Base-by-base conservation (phyloP, 2,888 invertebrate species). In the Apeira syringaria region DNA sequence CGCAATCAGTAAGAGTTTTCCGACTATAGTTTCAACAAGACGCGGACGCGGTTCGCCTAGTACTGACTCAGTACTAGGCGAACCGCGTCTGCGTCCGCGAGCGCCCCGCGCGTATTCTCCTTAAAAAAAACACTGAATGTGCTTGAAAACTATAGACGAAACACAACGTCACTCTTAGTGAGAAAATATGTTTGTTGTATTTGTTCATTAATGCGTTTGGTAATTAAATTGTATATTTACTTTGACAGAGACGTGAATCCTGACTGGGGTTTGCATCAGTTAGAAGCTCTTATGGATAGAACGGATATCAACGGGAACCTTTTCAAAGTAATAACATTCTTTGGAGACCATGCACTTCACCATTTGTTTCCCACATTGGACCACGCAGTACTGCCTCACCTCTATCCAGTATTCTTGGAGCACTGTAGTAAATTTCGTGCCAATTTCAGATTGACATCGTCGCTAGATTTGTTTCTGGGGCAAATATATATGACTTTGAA, bases 361-460 rank as follows among this genome's bases (percentile, higher is more conserved):
- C 96, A 96, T 74, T 75, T 96, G 53, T 93, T 96, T 57, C 96
- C 96, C 0, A 94, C 95, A 0, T 68, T 96, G 6, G 95, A 96
- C 70, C 95, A 96, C 62, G 92, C 91, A 0, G 79, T 93, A 10
- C 77, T 96, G 8, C 91, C 91, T 9, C 85, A 92, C 31, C 79
- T 96, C 3, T 91, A 93, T 60, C 92, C 93, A 0, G 79, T 73
- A 0, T 77, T 83, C 37, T 40, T 78, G 10, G 53, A 78, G 9
- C 67, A 70, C 1, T 79, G 72, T 41, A 66, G 88, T 8, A 92
- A 94, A 60, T 94, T 93, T 61, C 84, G 89, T 12, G 74, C 76
- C 0, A 80, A 80, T 31, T 80, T 76, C 39, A 63, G 65, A 43
- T 56, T 63, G 3, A 68, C 83, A 3, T 81, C 92, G 0, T 92